phyloP scores from a whole-genome alignment of 23 tunicate genomes.

The Styela plicata region DNA sequence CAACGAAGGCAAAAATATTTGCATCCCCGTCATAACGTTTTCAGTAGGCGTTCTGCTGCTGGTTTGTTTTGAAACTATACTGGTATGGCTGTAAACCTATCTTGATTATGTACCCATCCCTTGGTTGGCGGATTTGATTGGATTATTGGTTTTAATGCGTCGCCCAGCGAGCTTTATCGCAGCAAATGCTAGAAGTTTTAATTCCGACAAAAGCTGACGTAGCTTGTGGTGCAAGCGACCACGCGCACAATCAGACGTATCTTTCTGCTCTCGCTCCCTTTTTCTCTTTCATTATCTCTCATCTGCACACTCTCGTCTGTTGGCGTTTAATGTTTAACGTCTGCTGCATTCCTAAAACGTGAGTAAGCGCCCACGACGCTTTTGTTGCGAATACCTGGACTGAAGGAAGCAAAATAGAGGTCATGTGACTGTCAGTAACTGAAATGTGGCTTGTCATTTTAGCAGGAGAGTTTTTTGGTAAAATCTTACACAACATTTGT shows the following conservation, averaged over 20 bases:
- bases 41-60: not conserved
- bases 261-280: not conserved
- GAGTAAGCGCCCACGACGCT: constrained; percentile 14
- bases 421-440: not conserved
- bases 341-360: constrained; percentile 30
- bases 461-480: too few species aligned
- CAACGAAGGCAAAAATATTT: not conserved
- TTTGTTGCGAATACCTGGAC: not conserved
- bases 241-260: constrained; percentile 7
- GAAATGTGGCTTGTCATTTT: too few species aligned
- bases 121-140: too few species aligned
- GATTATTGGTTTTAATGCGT: too few species aligned
- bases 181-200: not conserved
- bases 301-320: constrained; percentile 20
- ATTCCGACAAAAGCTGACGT: not conserved
- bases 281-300: constrained; percentile 17
- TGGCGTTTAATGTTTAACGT: constrained; percentile 10
- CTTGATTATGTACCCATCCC: too few species aligned
- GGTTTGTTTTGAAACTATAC: too few species aligned
- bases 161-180: not conserved
- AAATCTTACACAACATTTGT: too few species aligned
- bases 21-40: not conserved
- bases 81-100: too few species aligned
- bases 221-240: not conserved
- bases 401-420: not conserved